Conservation (phyloP, 2,113 vertebrate species). For the Salvator merianae region DNA sequence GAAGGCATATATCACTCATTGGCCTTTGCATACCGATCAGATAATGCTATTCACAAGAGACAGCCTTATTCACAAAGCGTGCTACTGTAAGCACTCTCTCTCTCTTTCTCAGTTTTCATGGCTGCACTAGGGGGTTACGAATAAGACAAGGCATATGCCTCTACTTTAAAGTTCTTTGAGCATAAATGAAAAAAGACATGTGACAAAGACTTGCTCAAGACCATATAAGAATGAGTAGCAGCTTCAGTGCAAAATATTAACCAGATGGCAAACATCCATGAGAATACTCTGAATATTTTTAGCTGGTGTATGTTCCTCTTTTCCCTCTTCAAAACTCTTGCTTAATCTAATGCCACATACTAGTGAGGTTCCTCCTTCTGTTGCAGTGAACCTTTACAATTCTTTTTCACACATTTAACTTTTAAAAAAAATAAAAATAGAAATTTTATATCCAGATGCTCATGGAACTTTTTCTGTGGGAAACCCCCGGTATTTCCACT, state of each 20-base stretch:
- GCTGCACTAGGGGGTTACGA: neutral
- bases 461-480: neutral
- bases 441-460: neutral
- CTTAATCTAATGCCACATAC: neutral
- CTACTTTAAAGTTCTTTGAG: neutral
- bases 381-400: neutral
- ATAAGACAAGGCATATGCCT: neutral
- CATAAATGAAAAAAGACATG: neutral
- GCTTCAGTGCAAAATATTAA: neutral
- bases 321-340: neutral
- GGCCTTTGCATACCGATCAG: constrained; percentile 26
- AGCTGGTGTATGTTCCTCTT: neutral
- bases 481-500: neutral
- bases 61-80: neutral
- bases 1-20: constrained; percentile 8
- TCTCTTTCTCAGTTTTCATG: neutral
- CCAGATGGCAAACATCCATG: neutral
- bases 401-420: neutral
- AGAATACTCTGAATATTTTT: neutral
- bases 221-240: neutral
- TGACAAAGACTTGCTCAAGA: neutral
- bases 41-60: neutral
- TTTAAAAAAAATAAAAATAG: too few relatives aligned
- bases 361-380: neutral
- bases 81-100: neutral